Conservation (phyloP, 2,797 vertebrate genomes). For the Gambusia yucatana region DNA sequence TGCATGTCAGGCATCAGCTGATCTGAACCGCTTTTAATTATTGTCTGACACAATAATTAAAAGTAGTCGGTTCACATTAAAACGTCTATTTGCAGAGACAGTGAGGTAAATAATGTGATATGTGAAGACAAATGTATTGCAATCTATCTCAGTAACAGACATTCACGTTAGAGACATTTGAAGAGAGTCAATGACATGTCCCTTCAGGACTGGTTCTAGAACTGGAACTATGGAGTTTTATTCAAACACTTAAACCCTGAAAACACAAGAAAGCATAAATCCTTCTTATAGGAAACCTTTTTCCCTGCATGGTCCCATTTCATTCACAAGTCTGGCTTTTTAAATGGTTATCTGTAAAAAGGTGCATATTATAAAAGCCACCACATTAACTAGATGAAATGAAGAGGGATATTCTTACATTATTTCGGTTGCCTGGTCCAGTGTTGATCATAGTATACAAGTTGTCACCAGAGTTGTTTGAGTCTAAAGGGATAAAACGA, state of each 20-base stretch:
- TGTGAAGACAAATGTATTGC: neutral
- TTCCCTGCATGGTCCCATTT: neutral
- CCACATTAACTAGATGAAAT: neutral
- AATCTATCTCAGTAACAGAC: neutral
- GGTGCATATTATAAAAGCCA: neutral
- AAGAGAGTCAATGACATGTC: neutral
- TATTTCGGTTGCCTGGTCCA: constrained; percentile 96
- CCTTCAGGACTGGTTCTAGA: neutral
- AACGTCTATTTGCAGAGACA: neutral
- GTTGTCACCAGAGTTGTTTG: constrained; percentile 99
- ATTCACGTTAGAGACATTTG: neutral
- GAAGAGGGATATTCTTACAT: constrained; percentile 80
- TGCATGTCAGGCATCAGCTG: neutral
- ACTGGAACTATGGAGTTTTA: neutral
- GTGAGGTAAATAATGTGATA: neutral
- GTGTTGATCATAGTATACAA: constrained; percentile 99
- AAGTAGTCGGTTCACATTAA: neutral
- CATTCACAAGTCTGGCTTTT: neutral
- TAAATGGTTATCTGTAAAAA: neutral
- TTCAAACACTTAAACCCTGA: no score
- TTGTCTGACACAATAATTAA: neutral
- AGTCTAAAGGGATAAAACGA: constrained; percentile 81
- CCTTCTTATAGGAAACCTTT: neutral
- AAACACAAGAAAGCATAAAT: neutral
- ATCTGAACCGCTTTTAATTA: neutral